Percentiles rank a stretch among this genome's conserved stretches.
Conservation (phyloP, 2,888 invertebrate species). For the Agrochola litura region DNA sequence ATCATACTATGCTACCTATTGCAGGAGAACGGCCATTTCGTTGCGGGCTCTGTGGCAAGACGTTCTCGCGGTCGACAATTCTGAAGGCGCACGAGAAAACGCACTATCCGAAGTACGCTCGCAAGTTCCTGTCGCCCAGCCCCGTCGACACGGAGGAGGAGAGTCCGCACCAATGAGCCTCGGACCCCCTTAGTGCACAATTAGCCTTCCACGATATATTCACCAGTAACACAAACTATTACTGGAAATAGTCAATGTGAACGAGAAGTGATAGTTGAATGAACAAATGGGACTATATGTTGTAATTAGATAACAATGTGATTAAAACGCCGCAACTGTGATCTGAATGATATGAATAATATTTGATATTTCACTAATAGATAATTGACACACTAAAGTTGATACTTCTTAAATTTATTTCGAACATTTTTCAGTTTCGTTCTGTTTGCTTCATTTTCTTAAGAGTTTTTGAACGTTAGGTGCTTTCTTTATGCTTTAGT, state of each 20-base stretch:
- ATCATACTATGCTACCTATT: constrained; percentile 61
- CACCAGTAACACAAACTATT: constrained; percentile 74
- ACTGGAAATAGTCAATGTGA: constrained; percentile 83
- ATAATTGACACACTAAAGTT: constrained; percentile 87
- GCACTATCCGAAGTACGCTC: constrained; percentile 97
- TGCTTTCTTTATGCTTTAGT: constrained; percentile 87
- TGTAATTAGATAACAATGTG: constrained; percentile 90
- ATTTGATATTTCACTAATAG: constrained; percentile 91
- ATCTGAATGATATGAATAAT: constrained; percentile 91
- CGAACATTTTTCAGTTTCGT: constrained; percentile 73
- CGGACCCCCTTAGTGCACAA: constrained; percentile 74
- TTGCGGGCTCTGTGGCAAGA: constrained; percentile 97
- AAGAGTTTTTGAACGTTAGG: constrained; percentile 81
- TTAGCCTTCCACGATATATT: constrained; percentile 76
- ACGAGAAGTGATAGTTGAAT: constrained; percentile 81
- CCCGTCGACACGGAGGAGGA: constrained; percentile 96
- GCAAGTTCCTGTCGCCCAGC: constrained; percentile 96
- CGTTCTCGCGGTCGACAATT: constrained; percentile 97
- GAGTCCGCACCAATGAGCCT: constrained; percentile 92
- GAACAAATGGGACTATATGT: constrained; percentile 89
- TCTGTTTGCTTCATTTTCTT: constrained; percentile 77
- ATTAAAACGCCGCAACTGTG: constrained; percentile 91
- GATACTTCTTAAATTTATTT: constrained; percentile 81
- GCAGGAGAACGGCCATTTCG: constrained; percentile 96
- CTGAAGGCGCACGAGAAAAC: constrained; percentile 98